Evolutionary conservation across 2,888 invertebrate genomes (phyloP).

Genomic region (Hermaeophaga mercurialis): DNA sequence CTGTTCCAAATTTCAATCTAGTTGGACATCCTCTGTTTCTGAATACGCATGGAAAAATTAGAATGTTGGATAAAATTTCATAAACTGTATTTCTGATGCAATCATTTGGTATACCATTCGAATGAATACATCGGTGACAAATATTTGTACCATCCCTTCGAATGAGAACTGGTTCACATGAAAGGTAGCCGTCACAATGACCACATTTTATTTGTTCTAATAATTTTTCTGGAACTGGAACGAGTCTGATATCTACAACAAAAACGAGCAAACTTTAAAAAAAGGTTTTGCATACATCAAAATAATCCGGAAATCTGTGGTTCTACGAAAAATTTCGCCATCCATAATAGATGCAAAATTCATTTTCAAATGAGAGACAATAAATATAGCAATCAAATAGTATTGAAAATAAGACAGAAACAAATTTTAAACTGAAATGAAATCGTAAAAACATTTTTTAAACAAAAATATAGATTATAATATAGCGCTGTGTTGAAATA

Average conservation of each 20-base stretch:
- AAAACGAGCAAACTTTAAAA: too few species aligned
- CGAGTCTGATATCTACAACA: slow-evolving; percentile 46
- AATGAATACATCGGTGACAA: slow-evolving; percentile 51
- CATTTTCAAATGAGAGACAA: too few species aligned
- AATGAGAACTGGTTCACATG: slow-evolving; percentile 49
- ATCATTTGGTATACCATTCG: slow-evolving; percentile 44
- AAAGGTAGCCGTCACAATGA: slow-evolving; percentile 51
- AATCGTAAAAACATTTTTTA: too few species aligned
- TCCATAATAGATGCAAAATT: too few species aligned
- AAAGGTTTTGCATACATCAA: neutral
- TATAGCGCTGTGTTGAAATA: too few species aligned
- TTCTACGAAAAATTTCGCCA: too few species aligned
- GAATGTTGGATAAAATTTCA: slow-evolving; percentile 46
- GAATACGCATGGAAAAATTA: slow-evolving; percentile 52
- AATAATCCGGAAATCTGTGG: too few species aligned
- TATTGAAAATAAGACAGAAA: too few species aligned
- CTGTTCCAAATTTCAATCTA: slow-evolving; percentile 45
- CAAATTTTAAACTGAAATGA: too few species aligned
- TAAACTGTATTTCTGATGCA: slow-evolving; percentile 47
- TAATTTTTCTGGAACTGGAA: slow-evolving; percentile 46
- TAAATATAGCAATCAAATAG: too few species aligned
- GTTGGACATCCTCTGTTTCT: slow-evolving; percentile 40
- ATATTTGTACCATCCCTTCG: slow-evolving; percentile 47
- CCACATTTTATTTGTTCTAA: slow-evolving; percentile 48
- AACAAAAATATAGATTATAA: too few species aligned